Evolutionary conservation across 2,113 vertebrate genomes (phyloP).

Genomic region (Pongo pygmaeus): DNA sequence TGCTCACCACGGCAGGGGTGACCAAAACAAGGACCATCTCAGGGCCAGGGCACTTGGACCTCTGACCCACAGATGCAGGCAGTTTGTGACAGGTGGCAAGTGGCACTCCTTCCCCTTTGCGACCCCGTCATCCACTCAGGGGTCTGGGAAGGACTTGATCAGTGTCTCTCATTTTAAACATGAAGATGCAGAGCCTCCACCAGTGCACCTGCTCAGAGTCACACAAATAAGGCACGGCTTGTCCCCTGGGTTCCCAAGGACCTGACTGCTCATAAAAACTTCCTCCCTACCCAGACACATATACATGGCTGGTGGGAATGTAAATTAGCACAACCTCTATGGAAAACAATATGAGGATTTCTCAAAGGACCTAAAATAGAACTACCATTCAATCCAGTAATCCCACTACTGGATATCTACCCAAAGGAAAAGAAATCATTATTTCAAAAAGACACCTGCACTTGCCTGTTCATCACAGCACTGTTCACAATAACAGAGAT

Average conservation of each 20-base stretch:
- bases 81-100: neutral
- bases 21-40: neutral
- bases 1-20: neutral
- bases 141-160: neutral
- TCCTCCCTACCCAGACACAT: neutral
- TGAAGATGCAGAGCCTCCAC: neutral
- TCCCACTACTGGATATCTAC: neutral
- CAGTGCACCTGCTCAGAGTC: neutral
- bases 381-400: neutral
- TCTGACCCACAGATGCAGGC: neutral
- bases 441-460: neutral
- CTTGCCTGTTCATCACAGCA: neutral
- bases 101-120: too few relatives aligned
- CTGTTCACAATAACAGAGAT: neutral
- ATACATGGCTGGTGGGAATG: neutral
- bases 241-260: too few relatives aligned
- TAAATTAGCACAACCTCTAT: neutral
- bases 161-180: neutral
- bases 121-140: neutral
- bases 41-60: neutral
- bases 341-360: neutral
- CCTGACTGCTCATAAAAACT: neutral
- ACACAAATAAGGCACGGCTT: neutral
- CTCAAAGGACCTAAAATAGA: neutral
- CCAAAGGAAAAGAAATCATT: neutral